These are phyloP conservation scores for Erinaceus europaeus DNA, from an alignment of 2,113 vertebrate genomes.

Conservation along the genomic window DNA sequence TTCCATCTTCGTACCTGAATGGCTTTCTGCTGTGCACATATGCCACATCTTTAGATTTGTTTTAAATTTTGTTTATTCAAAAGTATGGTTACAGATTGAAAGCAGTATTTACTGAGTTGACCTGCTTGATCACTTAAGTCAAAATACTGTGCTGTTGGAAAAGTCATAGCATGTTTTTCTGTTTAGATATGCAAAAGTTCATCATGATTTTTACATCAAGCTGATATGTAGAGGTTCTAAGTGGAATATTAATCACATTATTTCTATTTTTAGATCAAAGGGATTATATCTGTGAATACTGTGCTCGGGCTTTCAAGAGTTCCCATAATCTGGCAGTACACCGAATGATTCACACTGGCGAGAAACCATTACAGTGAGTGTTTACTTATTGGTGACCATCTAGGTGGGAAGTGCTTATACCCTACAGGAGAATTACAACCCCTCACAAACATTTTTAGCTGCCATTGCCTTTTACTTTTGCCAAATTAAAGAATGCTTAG, in stretches of 20 bases:
- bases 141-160: not conserved
- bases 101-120: not conserved
- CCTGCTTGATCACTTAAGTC: not conserved
- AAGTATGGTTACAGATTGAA: not conserved
- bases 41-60: not conserved
- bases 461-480: not conserved
- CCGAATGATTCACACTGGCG: constrained; percentile 98
- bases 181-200: too few species aligned
- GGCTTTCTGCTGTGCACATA: too few species aligned
- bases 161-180: too few species aligned
- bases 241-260: not conserved
- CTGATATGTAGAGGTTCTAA: not conserved
- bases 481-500: not conserved
- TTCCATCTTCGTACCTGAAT: too few species aligned
- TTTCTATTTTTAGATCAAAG: constrained; percentile 88
- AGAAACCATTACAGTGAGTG: constrained; percentile 98
- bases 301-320: constrained; percentile 98
- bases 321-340: constrained; percentile 98
- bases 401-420: not conserved
- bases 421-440: not conserved
- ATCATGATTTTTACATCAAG: too few species aligned
- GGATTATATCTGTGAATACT: constrained; percentile 99
- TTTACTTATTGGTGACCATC: not conserved
- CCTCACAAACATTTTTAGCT: not conserved
- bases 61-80: not conserved